Percentiles rank a stretch among this genome's conserved stretches.
phyloP scores from a whole-genome alignment of 2,113 vertebrate genomes.

The Taxidea taxus region DNA sequence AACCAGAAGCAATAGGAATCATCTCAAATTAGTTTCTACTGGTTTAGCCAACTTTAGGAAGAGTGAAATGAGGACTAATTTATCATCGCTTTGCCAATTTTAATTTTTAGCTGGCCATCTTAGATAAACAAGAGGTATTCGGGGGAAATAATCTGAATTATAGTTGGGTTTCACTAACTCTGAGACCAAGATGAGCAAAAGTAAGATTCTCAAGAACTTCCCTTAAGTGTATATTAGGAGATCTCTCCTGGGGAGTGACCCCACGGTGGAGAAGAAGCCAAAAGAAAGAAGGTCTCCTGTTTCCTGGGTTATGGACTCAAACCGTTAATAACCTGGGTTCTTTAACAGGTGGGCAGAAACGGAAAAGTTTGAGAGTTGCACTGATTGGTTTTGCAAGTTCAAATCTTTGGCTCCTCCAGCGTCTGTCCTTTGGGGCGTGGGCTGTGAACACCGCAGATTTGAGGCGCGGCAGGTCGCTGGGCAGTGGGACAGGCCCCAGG shows the following conservation, averaged over 20 bases:
- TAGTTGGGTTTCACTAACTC: conserved; percentile 62
- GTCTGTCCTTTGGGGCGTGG: neutral
- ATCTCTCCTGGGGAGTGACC: neutral
- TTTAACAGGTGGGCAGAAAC: conserved; percentile 27
- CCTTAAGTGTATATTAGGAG: neutral
- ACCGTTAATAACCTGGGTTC: rapidly evolving
- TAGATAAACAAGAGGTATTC: conserved; percentile 1
- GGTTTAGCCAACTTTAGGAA: conserved; percentile 68
- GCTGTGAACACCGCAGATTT: rapidly evolving
- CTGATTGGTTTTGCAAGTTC: neutral
- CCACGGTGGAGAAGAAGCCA: neutral
- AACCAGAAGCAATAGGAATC: conserved; percentile 57
- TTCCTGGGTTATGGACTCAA: neutral
- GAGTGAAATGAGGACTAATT: conserved; percentile 50
- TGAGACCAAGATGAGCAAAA: neutral
- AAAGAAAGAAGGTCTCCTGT: neutral
- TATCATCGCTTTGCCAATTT: conserved; percentile 62
- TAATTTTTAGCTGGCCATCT: conserved; percentile 9
- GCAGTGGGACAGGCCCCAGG: neutral
- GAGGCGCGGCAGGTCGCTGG: rapidly evolving
- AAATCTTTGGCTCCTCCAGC: neutral
- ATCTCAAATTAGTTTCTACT: conserved; percentile 73
- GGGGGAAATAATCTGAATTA: conserved; percentile 22
- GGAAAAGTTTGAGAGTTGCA: neutral
- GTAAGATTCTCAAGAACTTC: neutral